These are phyloP conservation scores for Enhydra lutris DNA, from an alignment of 2,113 vertebrate species.

Conservation along the genomic window DNA sequence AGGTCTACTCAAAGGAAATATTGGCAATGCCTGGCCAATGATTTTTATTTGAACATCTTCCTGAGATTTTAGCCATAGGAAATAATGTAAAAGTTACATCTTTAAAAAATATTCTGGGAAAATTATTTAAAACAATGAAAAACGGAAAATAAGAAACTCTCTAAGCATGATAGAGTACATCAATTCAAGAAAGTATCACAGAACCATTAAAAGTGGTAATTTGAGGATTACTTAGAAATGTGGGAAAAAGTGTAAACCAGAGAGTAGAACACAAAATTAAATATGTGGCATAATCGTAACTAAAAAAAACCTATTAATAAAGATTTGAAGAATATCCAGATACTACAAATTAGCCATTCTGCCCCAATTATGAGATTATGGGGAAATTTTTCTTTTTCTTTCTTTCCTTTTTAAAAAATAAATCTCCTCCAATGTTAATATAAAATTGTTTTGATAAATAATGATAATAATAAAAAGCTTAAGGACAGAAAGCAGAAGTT, in stretches of 20 bases:
- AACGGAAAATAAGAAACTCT: neutral
- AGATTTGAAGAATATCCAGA: neutral
- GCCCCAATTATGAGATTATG: neutral
- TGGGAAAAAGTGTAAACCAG: neutral
- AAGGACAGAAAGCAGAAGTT: slow-evolving; percentile 18
- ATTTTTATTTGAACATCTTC: neutral
- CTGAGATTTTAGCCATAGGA: neutral
- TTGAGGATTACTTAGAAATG: slow-evolving; percentile 11
- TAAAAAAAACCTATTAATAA: neutral
- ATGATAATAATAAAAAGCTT: neutral
- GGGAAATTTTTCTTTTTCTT: neutral
- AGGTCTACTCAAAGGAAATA: neutral
- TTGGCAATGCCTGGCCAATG: neutral
- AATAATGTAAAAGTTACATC: neutral
- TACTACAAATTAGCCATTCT: neutral
- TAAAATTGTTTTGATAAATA: slow-evolving; percentile 12
- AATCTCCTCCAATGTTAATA: neutral
- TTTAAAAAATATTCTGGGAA: neutral
- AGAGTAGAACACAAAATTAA: slow-evolving; percentile 11
- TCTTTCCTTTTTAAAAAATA: neutral
- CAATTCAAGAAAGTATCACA: neutral
- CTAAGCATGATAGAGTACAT: neutral
- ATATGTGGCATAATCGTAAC: neutral
- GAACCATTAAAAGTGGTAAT: neutral
- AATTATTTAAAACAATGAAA: neutral